A percentile compares a stretch with the other conserved stretches of the same genome.
These are phyloP conservation scores for Todiramphus saurophagus DNA, from an alignment of 2,113 vertebrate species.

Conservation along the genomic window DNA sequence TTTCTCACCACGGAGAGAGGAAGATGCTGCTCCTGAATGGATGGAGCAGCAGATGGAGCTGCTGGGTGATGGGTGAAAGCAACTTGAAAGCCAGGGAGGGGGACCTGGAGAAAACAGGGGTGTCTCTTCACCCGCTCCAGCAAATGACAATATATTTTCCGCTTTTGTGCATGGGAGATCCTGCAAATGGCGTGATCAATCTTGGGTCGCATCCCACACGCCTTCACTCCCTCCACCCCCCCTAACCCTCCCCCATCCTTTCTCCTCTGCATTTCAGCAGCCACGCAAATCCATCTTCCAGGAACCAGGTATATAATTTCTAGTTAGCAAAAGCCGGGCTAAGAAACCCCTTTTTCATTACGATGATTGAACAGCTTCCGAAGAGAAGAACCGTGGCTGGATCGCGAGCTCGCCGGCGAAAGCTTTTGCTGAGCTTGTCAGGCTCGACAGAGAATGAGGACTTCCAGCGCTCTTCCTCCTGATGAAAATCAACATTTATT, in stretches of 20 bases:
- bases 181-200: conserved; percentile 56
- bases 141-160: neutral
- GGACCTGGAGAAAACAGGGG: neutral
- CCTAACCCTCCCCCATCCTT: neutral
- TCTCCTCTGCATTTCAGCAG: neutral
- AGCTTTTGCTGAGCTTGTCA: conserved; percentile 58
- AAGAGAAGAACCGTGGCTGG: neutral
- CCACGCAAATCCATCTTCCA: conserved; percentile 53
- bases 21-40: neutral
- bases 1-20: neutral
- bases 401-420: neutral
- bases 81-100: neutral
- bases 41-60: neutral
- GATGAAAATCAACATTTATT: conserved; percentile 63
- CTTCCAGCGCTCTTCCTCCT: neutral
- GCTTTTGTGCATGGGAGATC: conserved; percentile 22
- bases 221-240: neutral
- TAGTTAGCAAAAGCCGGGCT: conserved; percentile 55
- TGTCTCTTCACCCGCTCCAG: neutral
- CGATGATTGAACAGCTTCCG: conserved; percentile 53
- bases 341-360: conserved; percentile 52
- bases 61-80: neutral
- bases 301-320: conserved; percentile 70
- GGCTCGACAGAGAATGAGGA: neutral
- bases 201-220: neutral